Evolutionary conservation across 2,113 vertebrate species (phyloP), one percentile per base, ranked within the genome.

Genomic region (Balaeniceps rex): DNA sequence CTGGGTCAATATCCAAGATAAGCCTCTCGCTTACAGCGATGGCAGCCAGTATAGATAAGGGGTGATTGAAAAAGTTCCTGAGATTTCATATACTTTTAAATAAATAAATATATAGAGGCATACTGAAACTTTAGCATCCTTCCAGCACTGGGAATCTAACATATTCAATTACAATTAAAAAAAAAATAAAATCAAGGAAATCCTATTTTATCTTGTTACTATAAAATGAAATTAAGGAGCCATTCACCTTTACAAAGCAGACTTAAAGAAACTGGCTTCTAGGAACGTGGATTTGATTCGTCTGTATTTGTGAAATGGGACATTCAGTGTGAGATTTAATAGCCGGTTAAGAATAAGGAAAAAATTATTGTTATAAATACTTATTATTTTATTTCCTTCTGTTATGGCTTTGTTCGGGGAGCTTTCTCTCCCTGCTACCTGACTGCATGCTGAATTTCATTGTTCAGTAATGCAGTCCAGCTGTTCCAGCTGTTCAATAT

Each of bases 401-500:
- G 72, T 74, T 86, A 61, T 46, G 83, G 69, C 83, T 94, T 93
- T 87, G 74, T 91, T 94, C 57, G n/a, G 46, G 47, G 94, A 83
- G 81, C 64, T 91, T 91, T 87, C 38, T 78, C 34, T 66, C 36
- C 57, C 86, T 1, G 0, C 63, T 96, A 81, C 87, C 83, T 92
- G 87, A 68, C 69, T 90, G 47, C 85, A 96, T 92, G 91, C 88
- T 92, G 75, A 75, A 94, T 95, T 90, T 90, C 89, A 89, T 93
- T 97, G 95, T 95, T 96, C 78, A 76, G 61, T 94, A 95, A 96
- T 97, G 80, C 77, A 92, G 85, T 83, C 96, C 95, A 97, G 93
- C 92, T 97, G 97, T 93, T 93, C 68, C 86, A 94, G 91, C 90
- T 97, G 86, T 92, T 97, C 93, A 96, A 96, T 97, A 97, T 93